phyloP scores from a whole-genome alignment of 2,113 vertebrate genomes.

The Aplodontia rufa region DNA sequence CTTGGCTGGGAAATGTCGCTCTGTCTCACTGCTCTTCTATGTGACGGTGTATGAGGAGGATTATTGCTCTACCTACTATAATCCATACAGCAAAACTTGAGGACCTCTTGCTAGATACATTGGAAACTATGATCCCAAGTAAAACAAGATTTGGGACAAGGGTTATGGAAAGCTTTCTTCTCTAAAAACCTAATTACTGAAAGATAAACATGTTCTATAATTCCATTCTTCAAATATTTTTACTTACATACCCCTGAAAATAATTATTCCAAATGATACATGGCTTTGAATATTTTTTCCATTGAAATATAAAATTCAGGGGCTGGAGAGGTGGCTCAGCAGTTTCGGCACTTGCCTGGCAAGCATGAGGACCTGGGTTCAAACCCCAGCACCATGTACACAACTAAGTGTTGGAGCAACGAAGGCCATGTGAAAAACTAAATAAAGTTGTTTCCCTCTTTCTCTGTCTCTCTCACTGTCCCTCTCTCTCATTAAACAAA shows the following conservation, averaged over 20 bases:
- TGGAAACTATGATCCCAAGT: neutral
- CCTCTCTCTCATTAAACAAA: too few species aligned
- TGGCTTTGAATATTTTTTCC: neutral
- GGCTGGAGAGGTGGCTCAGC: too few species aligned
- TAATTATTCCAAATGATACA: neutral
- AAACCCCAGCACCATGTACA: too few species aligned
- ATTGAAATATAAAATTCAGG: neutral
- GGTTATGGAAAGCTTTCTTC: neutral
- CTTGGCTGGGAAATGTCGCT: neutral
- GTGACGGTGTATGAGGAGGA: neutral
- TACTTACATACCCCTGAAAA: neutral
- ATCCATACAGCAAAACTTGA: neutral
- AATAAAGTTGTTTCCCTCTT: too few species aligned
- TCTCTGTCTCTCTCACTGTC: too few species aligned
- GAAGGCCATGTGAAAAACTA: too few species aligned
- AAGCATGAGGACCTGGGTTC: too few species aligned
- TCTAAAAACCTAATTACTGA: neutral
- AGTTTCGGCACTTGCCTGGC: too few species aligned
- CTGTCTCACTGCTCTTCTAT: neutral
- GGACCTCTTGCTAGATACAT: neutral
- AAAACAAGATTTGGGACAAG: neutral
- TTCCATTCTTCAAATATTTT: neutral
- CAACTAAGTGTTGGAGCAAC: too few species aligned
- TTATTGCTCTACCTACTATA: neutral
- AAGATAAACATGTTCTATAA: neutral